Evolutionary conservation across 2,888 invertebrate species (phyloP).

Genomic region (Lymantria dispar): DNA sequence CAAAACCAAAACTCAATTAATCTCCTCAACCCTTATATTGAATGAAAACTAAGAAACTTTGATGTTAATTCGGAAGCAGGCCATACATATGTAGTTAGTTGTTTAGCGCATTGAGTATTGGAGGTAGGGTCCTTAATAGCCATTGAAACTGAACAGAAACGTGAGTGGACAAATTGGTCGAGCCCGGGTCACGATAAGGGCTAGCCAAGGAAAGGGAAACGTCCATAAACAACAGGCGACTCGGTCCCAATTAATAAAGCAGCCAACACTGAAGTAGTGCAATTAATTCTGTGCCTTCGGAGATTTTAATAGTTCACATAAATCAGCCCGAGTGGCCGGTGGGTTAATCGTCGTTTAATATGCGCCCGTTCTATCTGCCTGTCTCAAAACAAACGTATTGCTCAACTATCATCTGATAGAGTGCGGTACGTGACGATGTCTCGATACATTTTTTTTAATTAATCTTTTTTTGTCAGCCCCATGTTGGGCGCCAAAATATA

Average conservation of each 20-base stretch:
- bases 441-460: not conserved
- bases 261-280: constrained; percentile 77
- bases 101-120: constrained; percentile 37
- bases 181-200: constrained; percentile 76
- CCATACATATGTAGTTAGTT: constrained; percentile 20
- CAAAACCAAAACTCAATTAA: not conserved
- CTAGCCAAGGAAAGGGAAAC: constrained; percentile 65
- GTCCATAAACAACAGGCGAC: constrained; percentile 79
- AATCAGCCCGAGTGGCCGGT: constrained; percentile 72
- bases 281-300: constrained; percentile 81
- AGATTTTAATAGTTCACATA: constrained; percentile 82
- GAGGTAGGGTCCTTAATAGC: constrained; percentile 74
- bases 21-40: not conserved
- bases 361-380: constrained; percentile 61
- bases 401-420: constrained; percentile 35
- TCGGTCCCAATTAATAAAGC: constrained; percentile 81
- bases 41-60: not conserved
- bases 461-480: not conserved
- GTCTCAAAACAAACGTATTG: constrained; percentile 37
- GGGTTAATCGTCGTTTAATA: constrained; percentile 81
- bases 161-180: constrained; percentile 78
- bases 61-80: constrained; percentile 1
- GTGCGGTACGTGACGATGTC: constrained; percentile 32
- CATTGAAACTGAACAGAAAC: constrained; percentile 74
- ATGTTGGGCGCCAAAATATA: constrained; percentile 1